Percentiles rank a stretch among this genome's conserved stretches.
Conservation (phyloP, 2,113 vertebrate genomes). For the Catharus fuscescens region DNA sequence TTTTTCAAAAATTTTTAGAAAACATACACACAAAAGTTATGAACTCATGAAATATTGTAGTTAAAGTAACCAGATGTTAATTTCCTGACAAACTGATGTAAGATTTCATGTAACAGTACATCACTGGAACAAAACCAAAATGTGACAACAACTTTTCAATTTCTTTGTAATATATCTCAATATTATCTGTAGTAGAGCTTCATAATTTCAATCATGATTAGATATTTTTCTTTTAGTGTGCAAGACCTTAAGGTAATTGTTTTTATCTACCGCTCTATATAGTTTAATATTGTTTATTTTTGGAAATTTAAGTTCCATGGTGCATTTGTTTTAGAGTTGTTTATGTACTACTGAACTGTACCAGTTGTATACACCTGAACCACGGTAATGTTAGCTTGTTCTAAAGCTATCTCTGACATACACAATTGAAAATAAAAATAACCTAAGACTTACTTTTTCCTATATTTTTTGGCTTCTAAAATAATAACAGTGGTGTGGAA, state of each 20-base stretch:
- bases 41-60: slow-evolving; percentile 31
- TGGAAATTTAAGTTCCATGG: slow-evolving; percentile 77
- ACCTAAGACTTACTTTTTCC: slow-evolving; percentile 23
- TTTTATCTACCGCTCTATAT: slow-evolving; percentile 54
- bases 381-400: slow-evolving; percentile 82
- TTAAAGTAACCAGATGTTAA: slow-evolving; percentile 51
- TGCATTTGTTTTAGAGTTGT: slow-evolving; percentile 73
- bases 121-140: slow-evolving; percentile 79
- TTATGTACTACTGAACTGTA: slow-evolving; percentile 83
- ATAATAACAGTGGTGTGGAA: background rate
- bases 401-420: slow-evolving; percentile 82
- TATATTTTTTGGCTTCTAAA: slow-evolving; percentile 19
- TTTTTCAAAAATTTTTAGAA: slow-evolving; percentile 46
- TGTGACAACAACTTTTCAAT: slow-evolving; percentile 70
- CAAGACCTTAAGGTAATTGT: slow-evolving; percentile 53
- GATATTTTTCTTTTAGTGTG: slow-evolving; percentile 60
- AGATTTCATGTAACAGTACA: slow-evolving; percentile 67
- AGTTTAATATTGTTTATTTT: slow-evolving; percentile 72
- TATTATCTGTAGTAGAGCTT: slow-evolving; percentile 51
- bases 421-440: slow-evolving; percentile 72
- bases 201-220: slow-evolving; percentile 63
- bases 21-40: background rate
- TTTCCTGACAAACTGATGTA: slow-evolving; percentile 52
- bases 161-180: slow-evolving; percentile 55
- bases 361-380: slow-evolving; percentile 79